Conservation (phyloP, 1,140 invertebrate species). For the Anastatus disparis region DNA sequence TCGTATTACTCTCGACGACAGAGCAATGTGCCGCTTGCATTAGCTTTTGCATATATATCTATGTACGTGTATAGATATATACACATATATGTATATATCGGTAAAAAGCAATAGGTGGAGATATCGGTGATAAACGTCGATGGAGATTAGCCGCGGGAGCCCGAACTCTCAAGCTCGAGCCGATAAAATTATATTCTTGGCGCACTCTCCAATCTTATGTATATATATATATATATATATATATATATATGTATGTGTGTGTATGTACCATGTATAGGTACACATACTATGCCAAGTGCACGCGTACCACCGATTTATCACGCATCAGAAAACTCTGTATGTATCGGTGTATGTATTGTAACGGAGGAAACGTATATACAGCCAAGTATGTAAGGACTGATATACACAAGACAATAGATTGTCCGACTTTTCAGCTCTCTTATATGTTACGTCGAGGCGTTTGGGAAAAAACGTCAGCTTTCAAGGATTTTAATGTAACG, state of each 20-base stretch:
- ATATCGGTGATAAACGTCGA: conserved; percentile 21
- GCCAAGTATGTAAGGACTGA: too few relatives aligned
- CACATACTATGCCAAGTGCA: background rate
- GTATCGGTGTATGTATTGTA: too few relatives aligned
- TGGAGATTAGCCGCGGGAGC: conserved; percentile 20
- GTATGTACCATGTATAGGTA: too few relatives aligned
- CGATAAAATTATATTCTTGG: conserved; percentile 17
- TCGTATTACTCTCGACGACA: background rate
- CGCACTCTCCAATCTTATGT: too few relatives aligned
- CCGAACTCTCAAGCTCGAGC: background rate
- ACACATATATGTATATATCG: too few relatives aligned
- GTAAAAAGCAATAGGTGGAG: background rate
- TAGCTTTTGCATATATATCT: too few relatives aligned
- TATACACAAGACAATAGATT: conserved; percentile 12
- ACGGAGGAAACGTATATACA: too few relatives aligned
- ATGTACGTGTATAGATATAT: too few relatives aligned
- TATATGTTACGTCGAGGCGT: background rate
- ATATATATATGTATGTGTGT: too few relatives aligned
- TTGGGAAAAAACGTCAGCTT: conserved; percentile 3
- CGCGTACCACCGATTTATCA: conserved; percentile 13
- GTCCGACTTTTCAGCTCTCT: background rate
- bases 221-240: too few relatives aligned
- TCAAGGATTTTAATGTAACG: conserved; percentile 13
- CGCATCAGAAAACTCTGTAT: background rate
- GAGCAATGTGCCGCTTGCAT: conserved; percentile 1